A percentile compares a stretch with the other conserved stretches of the same genome.
Conservation (phyloP, 1,140 invertebrate species). For the Euschistus heros region DNA sequence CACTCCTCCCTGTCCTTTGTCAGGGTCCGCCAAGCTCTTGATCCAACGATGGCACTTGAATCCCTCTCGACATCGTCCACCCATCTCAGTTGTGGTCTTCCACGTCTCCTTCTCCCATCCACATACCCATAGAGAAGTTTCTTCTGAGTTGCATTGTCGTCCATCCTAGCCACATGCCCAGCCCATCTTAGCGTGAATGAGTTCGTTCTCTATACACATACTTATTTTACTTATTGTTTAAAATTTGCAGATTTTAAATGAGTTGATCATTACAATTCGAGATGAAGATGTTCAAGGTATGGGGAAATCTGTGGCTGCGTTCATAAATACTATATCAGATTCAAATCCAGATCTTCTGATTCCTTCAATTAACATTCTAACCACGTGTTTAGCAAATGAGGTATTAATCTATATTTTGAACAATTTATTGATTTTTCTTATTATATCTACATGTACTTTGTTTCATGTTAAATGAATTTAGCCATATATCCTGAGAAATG, state of each 20-base stretch:
- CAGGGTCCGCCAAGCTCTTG: too few relatives aligned
- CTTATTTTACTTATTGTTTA: too few relatives aligned
- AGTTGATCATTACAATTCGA: slow-evolving; percentile 49
- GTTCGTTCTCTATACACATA: too few relatives aligned
- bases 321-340: slow-evolving; percentile 57
- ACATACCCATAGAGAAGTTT: too few relatives aligned
- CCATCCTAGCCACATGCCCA: too few relatives aligned
- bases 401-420: slow-evolving; percentile 38
- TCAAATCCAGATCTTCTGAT: slow-evolving; percentile 52
- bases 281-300: slow-evolving; percentile 46
- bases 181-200: too few relatives aligned
- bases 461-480: slow-evolving; percentile 33
- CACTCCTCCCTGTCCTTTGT: too few relatives aligned
- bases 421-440: slow-evolving; percentile 27
- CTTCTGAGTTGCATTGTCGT: too few relatives aligned
- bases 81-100: too few relatives aligned
- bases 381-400: slow-evolving; percentile 47
- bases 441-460: neutral
- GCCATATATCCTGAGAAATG: slow-evolving; percentile 69
- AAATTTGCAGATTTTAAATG: slow-evolving; percentile 45
- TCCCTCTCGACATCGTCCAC: too few relatives aligned
- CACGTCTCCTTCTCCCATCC: too few relatives aligned
- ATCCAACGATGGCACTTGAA: too few relatives aligned
- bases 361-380: slow-evolving; percentile 45
- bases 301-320: slow-evolving; percentile 50